Conservation (phyloP, 2,113 vertebrate genomes). For the Mirza zaza region DNA sequence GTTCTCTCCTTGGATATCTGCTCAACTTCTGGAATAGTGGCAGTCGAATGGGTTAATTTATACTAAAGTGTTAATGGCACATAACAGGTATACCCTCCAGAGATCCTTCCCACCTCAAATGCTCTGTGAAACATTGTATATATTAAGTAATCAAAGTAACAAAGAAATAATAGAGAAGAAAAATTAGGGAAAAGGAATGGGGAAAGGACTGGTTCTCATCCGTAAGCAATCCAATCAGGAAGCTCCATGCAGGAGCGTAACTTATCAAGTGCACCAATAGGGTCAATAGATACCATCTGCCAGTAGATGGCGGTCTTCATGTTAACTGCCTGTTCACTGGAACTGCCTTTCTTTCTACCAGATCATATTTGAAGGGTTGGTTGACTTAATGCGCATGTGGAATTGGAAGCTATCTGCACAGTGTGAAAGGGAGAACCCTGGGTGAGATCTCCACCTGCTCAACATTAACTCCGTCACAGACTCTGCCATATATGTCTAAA, state of each 20-base stretch:
- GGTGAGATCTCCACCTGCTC: background rate
- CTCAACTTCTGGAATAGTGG: background rate
- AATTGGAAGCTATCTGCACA: background rate
- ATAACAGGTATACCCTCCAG: background rate
- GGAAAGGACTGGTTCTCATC: background rate
- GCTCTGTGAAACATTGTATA: background rate
- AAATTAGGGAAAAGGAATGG: background rate
- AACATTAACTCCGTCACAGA: background rate
- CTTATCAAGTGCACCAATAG: background rate
- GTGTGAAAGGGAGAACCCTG: background rate
- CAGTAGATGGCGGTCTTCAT: slow-evolving; percentile 73
- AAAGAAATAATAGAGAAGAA: background rate
- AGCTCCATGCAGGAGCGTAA: background rate
- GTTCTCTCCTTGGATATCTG: background rate
- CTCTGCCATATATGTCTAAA: background rate
- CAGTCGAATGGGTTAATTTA: slow-evolving; percentile 24
- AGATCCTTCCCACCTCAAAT: background rate
- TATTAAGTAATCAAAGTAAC: background rate
- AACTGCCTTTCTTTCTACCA: background rate
- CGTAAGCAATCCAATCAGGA: slow-evolving; percentile 13
- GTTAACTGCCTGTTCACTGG: background rate
- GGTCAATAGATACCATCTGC: slow-evolving; percentile 25
- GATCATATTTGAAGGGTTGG: background rate
- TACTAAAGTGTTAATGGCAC: slow-evolving; percentile 59
- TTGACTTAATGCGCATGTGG: background rate